Evolutionary conservation across 2,797 vertebrate genomes (phyloP), one percentile per base, ranked within the genome.

Genomic region (Zonotrichia albicollis): DNA sequence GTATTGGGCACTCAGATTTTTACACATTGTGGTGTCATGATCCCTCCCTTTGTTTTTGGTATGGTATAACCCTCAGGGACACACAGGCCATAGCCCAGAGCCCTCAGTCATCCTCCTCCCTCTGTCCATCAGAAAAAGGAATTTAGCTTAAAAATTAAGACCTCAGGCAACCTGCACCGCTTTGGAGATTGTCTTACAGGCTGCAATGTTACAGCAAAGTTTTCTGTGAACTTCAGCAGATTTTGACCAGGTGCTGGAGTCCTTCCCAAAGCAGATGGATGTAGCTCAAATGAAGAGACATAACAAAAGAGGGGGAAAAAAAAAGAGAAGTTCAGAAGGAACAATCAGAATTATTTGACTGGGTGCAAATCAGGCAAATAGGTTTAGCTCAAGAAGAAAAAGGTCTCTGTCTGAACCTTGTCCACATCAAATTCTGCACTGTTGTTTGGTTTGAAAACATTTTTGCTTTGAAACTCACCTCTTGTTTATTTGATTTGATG

Each of bases 401-500:
- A 72, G 19, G 29, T 74, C 61, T 74, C 65, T 91, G 46, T 58
- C 46, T 81, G 70, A 90, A 75, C 25, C 48, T 88, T 36, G 6
- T 91, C 66, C 36, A 62, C 62, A 84, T 66, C 36, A 90, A 93
- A 78, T 88, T 84, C 68, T 22, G 13, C 11, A 68, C 42, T 4
- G 32, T 75, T 89, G 65, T 90, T 94, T 89, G 64, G 34, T 71
- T 93, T 93, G 51, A 86, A 94, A 95, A 82, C 38, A 79, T 70
- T 70, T 78, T 81, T 23, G 12, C 36, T 84, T 82, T 30, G 66
- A 86, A 82, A 84, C 25, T 84, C 60, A 70, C 45, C 55, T 89
- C 62, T 32, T 54, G 54, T 75, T 87, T 90, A 58, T 94, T 96
- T 93, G 46, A 25, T 91, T 96, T 90, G n/a, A 67, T 4, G 0